Evolutionary conservation across 35 echinoderm and acorn worm species (phyloP).

Genomic region (Eucidaris tribuloides): DNA sequence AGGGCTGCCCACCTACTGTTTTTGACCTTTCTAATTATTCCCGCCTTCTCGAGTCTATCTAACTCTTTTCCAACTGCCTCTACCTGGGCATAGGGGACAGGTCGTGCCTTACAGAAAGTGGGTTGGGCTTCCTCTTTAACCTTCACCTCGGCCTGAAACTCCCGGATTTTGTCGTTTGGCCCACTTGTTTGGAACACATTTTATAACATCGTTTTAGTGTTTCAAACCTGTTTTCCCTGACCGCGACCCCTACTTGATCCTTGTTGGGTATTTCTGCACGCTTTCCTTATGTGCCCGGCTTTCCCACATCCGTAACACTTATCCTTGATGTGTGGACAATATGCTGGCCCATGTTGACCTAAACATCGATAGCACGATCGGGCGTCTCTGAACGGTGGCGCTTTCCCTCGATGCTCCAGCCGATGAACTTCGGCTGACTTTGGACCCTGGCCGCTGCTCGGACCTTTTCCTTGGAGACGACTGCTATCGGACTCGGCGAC

Average conservation of each 20-base stretch:
- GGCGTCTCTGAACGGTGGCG: neutral
- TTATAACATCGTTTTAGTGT: too few species aligned
- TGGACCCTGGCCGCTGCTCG: neutral
- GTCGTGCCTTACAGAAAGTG: conserved; percentile 41
- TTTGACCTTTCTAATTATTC: conserved; percentile 9
- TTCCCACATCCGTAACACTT: conserved; percentile 15
- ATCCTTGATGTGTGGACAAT: neutral
- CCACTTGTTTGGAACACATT: conserved; percentile 13
- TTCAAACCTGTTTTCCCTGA: neutral
- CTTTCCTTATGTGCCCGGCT: conserved; percentile 19
- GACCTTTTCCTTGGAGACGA: neutral
- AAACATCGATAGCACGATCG: conserved; percentile 17
- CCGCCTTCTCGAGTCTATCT: neutral
- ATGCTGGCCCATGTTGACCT: neutral
- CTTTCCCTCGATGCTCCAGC: neutral
- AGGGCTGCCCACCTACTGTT: conserved; percentile 11
- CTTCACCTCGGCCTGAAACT: conserved; percentile 33
- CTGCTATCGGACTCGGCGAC: neutral
- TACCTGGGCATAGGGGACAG: conserved; percentile 49
- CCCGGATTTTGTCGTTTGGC: neutral
- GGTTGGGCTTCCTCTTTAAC: conserved; percentile 19
- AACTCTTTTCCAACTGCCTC: conserved; percentile 43
- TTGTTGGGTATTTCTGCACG: neutral
- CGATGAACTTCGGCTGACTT: neutral
- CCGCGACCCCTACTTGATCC: neutral